Base-by-base conservation (phyloP, 2,888 invertebrate species). In the Willowsia nigromaculata region DNA sequence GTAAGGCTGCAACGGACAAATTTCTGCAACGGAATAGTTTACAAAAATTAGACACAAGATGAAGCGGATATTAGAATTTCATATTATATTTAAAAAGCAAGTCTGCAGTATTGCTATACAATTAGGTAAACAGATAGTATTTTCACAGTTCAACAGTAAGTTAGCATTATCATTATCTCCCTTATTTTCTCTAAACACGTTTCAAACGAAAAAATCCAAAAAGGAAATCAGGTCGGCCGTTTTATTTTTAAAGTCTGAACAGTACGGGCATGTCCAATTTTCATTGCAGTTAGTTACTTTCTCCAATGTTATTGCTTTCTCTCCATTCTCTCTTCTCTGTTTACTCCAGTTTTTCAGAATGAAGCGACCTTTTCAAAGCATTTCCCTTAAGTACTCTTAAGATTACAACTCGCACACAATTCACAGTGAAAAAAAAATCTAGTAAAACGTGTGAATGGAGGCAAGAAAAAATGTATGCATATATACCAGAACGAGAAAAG, bases 341-440 rank as follows among this genome's bases (percentile, higher is more conserved):
- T 25, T 30, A 11, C 59, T 18, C 59, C 27, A 7, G 59, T n/a
- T n/a, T n/a, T n/a, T n/a, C 59, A 27, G 25, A 27, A 59, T 80
- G 37, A 80, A 59, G 59, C 56, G 80, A 56, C 80, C 80, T 80
- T 80, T 80, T 80, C 80, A 2, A 30, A 56, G 80, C 9, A 80
- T 56, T 80, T 56, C 80, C 56, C 80, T 80, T 80, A 80, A 80
- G 80, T 56, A 80, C 80, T 37, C 80, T 80, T 80, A 80, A 80
- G 56, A 71, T 37, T 71, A 18, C 22, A 3, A 50, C 15, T 18
- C 13, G 5, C 7, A 25, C 59, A n/a, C n/a, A n/a, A n/a, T 56
- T 6, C 22, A 5, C 53, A 53, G 18, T 53, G 18, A n/a, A 53
- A 18, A 13, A 0, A 18, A 13, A 18, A 50, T 50, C 7, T 13